A percentile compares a stretch with the other conserved stretches of the same genome.
Evolutionary conservation across 2,797 vertebrate genomes (phyloP).

Genomic region (Sebastes itinus): DNA sequence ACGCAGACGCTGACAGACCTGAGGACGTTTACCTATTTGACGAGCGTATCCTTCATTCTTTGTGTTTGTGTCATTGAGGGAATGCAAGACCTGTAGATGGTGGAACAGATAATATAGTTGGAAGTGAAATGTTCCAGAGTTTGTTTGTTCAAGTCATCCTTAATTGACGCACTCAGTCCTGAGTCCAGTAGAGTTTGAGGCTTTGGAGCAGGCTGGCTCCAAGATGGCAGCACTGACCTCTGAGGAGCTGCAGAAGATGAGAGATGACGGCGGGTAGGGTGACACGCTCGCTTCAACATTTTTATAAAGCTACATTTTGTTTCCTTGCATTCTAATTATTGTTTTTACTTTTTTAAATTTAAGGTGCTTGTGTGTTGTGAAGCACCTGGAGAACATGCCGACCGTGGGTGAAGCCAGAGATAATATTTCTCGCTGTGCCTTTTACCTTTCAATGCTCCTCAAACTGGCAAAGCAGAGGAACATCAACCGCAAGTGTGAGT

Average conservation of each 20-base stretch:
- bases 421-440: constrained; percentile 83
- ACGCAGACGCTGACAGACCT: constrained; percentile 80
- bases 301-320: background rate
- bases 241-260: constrained; percentile 86
- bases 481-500: constrained; percentile 88
- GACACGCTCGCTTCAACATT: background rate
- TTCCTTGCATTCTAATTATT: background rate
- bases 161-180: constrained; percentile 82
- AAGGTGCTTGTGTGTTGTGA: constrained; percentile 82
- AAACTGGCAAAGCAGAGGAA: constrained; percentile 80
- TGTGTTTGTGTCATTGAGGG: background rate
- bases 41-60: constrained; percentile 88
- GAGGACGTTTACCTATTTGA: constrained; percentile 91
- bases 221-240: constrained; percentile 80
- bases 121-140: background rate
- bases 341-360: background rate
- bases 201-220: constrained; percentile 81
- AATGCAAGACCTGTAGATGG: background rate
- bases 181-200: constrained; percentile 83
- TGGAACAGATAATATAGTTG: background rate
- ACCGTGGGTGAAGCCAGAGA: constrained; percentile 74
- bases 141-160: constrained; percentile 33
- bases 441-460: constrained; percentile 89
- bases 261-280: constrained; percentile 82
- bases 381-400: constrained; percentile 84